Conservation (phyloP, 2,797 vertebrate genomes). For the Carapus acus region DNA sequence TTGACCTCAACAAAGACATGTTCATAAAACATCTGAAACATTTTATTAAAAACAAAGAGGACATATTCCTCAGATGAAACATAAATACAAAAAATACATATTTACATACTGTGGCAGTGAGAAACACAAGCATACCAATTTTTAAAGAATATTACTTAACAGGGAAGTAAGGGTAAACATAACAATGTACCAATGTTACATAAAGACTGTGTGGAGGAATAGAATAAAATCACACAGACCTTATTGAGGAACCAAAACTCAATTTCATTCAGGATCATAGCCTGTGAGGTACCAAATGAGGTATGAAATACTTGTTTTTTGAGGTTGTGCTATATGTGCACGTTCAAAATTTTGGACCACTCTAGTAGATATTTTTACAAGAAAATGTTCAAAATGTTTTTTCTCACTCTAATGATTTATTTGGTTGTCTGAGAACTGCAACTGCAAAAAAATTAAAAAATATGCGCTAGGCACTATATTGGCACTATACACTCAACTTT, state of each 20-base stretch:
- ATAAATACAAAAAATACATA: slow-evolving; percentile 75
- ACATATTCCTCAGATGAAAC: slow-evolving; percentile 64
- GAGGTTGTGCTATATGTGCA: slow-evolving; percentile 26
- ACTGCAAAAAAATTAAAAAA: slow-evolving; percentile 18
- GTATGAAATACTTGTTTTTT: slow-evolving; percentile 40
- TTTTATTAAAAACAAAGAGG: slow-evolving; percentile 77
- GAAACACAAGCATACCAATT: slow-evolving; percentile 52
- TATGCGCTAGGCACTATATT: slow-evolving; percentile 6
- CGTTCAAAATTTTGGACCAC: slow-evolving; percentile 30
- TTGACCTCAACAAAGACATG: slow-evolving; percentile 5
- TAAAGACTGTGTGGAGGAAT: slow-evolving; percentile 29
- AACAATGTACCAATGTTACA: slow-evolving; percentile 15
- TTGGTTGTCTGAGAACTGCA: slow-evolving; percentile 3
- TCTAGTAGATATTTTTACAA: no score
- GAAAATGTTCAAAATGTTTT: slow-evolving; percentile 6
- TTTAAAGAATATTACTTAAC: slow-evolving; percentile 51
- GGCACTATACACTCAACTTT: slow-evolving; percentile 4
- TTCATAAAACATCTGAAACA: slow-evolving; percentile 50
- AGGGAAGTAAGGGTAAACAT: slow-evolving; percentile 21
- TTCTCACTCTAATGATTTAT: neutral
- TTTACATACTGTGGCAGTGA: slow-evolving; percentile 69
- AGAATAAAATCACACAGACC: slow-evolving; percentile 24
- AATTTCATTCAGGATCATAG: slow-evolving; percentile 25
- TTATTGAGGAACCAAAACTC: slow-evolving; percentile 20
- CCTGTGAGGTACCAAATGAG: slow-evolving; percentile 59